Evolutionary conservation across 2,113 vertebrate genomes (phyloP).

Genomic region (Pholis gunnellus): DNA sequence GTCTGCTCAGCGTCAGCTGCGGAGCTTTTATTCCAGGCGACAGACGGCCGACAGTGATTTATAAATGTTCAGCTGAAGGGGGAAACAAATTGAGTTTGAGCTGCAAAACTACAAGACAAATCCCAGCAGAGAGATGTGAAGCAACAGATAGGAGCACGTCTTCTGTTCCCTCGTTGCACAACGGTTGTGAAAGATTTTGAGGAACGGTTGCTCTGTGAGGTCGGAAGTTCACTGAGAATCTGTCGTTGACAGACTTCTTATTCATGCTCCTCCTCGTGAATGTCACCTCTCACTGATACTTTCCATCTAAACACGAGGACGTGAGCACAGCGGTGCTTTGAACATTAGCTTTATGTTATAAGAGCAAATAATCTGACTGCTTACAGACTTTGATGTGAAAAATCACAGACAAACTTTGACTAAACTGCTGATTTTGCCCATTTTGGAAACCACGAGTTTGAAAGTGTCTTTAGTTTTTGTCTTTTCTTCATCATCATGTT

Average conservation of each 20-base stretch:
- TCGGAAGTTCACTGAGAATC: slow-evolving; percentile 1
- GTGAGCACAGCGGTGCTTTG: neutral
- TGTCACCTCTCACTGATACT: neutral
- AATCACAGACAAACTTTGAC: no score
- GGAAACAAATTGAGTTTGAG: slow-evolving; percentile 7
- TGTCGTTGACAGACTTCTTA: neutral
- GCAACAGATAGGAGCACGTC: neutral
- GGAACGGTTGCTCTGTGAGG: neutral
- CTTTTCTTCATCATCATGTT: neutral
- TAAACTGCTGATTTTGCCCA: no score
- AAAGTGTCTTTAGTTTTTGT: neutral
- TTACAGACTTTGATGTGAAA: neutral
- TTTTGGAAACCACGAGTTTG: no score
- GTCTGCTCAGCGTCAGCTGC: slow-evolving; percentile 1
- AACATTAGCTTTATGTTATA: neutral
- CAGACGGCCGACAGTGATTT: slow-evolving; percentile 1
- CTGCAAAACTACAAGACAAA: slow-evolving; percentile 6
- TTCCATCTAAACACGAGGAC: neutral
- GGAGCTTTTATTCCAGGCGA: slow-evolving; percentile 4
- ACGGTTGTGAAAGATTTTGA: slow-evolving; percentile 4
- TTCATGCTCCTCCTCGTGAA: neutral
- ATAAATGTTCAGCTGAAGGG: neutral
- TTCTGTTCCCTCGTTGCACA: slow-evolving; percentile 8
- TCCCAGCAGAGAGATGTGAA: neutral
- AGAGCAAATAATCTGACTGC: rapidly evolving